phyloP scores from a whole-genome alignment of 2,113 vertebrate species.

The Tachysurus fulvidraco region DNA sequence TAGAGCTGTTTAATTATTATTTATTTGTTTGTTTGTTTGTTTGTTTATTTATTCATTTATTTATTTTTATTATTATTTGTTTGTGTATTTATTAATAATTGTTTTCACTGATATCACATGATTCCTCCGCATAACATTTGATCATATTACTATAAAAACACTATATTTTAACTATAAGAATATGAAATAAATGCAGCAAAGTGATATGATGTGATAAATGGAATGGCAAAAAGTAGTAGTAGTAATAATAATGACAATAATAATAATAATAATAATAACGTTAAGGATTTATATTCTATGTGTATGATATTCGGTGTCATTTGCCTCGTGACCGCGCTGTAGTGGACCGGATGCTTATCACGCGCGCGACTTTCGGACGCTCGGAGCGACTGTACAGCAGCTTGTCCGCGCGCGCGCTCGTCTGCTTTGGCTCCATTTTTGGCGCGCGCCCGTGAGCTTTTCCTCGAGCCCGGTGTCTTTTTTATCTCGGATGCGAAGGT shows the following conservation, averaged over 20 bases:
- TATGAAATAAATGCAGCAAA: neutral
- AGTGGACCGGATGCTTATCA: neutral
- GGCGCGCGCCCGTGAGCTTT: neutral
- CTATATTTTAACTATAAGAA: neutral
- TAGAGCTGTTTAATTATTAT: neutral
- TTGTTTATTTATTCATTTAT: neutral
- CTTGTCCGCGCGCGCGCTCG: slow-evolving; percentile 52
- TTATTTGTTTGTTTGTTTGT: neutral
- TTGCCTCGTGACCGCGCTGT: slow-evolving; percentile 63
- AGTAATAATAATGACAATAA: neutral
- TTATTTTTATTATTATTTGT: neutral
- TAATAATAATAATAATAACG: neutral
- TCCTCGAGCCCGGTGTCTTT: neutral
- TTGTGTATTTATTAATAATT: no score
- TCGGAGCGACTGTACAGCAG: slow-evolving; percentile 12
- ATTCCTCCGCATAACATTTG: neutral
- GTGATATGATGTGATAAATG: neutral
- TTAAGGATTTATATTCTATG: neutral
- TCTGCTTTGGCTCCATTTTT: slow-evolving; percentile 25
- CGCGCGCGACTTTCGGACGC: slow-evolving; percentile 27
- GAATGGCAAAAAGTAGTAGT: neutral
- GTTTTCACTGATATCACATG: neutral
- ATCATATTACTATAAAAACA: neutral
- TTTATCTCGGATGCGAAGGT: slow-evolving; percentile 60
- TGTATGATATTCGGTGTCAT: slow-evolving; percentile 56